phyloP scores from a whole-genome alignment of 1,140 invertebrate genomes.

The Drosophila equinoxialis region DNA sequence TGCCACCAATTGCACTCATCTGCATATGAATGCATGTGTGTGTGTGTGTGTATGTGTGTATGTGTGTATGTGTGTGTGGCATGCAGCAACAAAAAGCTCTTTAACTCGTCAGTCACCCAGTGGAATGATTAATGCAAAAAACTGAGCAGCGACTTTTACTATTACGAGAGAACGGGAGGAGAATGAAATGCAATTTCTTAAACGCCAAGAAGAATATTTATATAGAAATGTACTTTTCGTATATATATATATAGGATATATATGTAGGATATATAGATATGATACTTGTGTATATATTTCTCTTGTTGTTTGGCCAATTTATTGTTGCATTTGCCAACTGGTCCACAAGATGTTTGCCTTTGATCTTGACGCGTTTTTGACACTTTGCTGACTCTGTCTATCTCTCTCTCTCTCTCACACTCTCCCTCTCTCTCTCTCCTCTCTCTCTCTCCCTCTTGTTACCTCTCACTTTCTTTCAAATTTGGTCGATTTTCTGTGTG shows the following conservation, averaged over 20 bases:
- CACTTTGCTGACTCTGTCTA: conserved; percentile 55
- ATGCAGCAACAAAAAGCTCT: not conserved
- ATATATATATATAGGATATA: too few species aligned
- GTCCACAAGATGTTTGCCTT: conserved; percentile 71
- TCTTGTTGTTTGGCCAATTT: conserved; percentile 67
- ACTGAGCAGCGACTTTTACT: too few species aligned
- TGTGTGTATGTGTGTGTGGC: not conserved
- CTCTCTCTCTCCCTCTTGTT: not conserved
- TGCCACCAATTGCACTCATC: conserved; percentile 38
- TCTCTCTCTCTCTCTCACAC: conserved; percentile 34
- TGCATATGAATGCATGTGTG: conserved; percentile 10
- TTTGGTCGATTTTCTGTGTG: conserved; percentile 49
- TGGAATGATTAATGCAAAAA: not conserved
- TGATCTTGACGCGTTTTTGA: conserved; percentile 80
- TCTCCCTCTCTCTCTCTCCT: not conserved
- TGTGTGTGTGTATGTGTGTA: not conserved
- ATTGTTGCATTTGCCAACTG: conserved; percentile 77
- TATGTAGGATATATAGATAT: not conserved
- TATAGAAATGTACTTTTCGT: too few species aligned
- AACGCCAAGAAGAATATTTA: not conserved
- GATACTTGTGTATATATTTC: conserved; percentile 1
- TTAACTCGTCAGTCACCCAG: not conserved
- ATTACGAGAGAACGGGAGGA: too few species aligned
- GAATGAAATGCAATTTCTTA: conserved; percentile 6
- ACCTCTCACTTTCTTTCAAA: conserved; percentile 10